Percentiles rank a stretch among this genome's conserved stretches.
Evolutionary conservation across 2,888 invertebrate species (phyloP).

Genomic region (Spilosoma lubricipeda): DNA sequence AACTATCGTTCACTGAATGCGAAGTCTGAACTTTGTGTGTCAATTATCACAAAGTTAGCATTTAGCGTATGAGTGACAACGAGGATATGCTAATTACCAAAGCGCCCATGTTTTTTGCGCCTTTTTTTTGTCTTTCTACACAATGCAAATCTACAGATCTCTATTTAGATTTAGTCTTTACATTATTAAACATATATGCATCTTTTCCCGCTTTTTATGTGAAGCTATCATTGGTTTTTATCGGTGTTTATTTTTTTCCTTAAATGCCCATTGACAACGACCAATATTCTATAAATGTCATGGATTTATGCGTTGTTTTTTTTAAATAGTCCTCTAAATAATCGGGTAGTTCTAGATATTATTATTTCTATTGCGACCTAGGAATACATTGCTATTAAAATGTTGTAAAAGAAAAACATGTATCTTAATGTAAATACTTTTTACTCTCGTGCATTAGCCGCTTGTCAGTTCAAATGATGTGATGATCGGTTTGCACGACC

Average conservation of each 20-base stretch:
- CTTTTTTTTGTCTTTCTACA: slow-evolving; percentile 51
- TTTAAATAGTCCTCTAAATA: neutral
- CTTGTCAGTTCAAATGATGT: slow-evolving; percentile 64
- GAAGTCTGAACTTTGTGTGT: slow-evolving; percentile 61
- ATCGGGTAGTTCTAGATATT: too few species aligned
- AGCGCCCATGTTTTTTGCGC: slow-evolving; percentile 57
- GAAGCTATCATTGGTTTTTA: neutral
- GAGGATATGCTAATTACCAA: slow-evolving; percentile 76
- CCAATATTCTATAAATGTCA: neutral
- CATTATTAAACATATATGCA: slow-evolving; percentile 5
- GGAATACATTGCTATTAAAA: slow-evolving; percentile 36
- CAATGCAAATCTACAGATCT: slow-evolving; percentile 57
- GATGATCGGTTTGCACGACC: slow-evolving; percentile 69
- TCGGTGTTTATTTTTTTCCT: neutral
- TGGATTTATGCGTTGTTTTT: neutral
- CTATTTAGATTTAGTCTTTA: neutral
- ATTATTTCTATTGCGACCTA: neutral
- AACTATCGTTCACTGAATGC: slow-evolving; percentile 12
- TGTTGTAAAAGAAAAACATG: neutral
- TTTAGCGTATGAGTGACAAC: slow-evolving; percentile 79
- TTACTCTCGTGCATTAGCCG: slow-evolving; percentile 70
- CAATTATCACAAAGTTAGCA: slow-evolving; percentile 71
- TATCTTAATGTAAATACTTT: slow-evolving; percentile 44
- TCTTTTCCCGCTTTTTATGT: slow-evolving; percentile 24
- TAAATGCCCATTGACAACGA: neutral